phyloP scores from a whole-genome alignment of 2,113 vertebrate genomes.

The Bothrops jararaca region DNA sequence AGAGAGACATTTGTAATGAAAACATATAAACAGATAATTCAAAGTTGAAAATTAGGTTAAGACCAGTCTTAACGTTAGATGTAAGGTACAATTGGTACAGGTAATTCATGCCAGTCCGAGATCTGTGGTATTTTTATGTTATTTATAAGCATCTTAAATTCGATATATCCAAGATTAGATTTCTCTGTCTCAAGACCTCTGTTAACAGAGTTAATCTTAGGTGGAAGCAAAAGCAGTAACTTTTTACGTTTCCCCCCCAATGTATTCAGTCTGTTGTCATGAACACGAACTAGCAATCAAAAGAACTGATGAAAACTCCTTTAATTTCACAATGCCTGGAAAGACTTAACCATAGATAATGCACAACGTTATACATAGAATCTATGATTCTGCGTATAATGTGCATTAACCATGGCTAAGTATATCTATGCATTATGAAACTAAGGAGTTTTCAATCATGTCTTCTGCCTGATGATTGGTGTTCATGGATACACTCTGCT shows the following conservation, averaged over 20 bases:
- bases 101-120: not conserved
- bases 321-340: not conserved
- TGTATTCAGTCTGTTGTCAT: not conserved
- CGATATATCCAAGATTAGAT: not conserved
- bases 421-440: not conserved
- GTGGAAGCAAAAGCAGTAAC: not conserved
- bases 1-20: not conserved
- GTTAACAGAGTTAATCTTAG: not conserved
- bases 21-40: not conserved
- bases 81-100: not conserved
- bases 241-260: not conserved
- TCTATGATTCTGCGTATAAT: not conserved
- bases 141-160: not conserved
- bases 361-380: not conserved
- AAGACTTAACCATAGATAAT: not conserved
- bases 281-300: not conserved
- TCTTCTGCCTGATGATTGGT: not conserved
- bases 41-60: not conserved
- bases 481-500: not conserved
- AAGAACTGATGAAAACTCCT: not conserved
- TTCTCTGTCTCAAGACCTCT: not conserved
- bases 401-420: not conserved
- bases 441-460: not conserved
- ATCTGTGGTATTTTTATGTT: not conserved
- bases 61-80: not conserved